Evolutionary conservation across 2,113 vertebrate species (phyloP).

Genomic region (Anguilla japonica): DNA sequence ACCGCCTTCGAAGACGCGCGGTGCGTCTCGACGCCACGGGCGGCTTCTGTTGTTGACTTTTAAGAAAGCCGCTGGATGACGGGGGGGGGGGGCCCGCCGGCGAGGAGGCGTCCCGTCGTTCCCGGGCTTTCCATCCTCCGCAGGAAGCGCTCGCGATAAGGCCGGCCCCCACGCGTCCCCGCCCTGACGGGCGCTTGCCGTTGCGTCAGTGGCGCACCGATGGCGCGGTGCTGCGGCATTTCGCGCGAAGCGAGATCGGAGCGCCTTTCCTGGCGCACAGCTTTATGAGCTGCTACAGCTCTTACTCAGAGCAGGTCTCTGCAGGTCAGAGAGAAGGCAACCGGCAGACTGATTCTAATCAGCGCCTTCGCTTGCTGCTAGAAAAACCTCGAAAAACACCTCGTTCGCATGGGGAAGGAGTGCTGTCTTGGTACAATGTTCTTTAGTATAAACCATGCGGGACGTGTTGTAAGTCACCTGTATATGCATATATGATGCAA

Average conservation of each 20-base stretch:
- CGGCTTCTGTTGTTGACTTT: neutral
- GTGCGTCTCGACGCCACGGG: neutral
- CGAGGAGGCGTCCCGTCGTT: neutral
- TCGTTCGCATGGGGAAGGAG: neutral
- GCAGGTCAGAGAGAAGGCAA: neutral
- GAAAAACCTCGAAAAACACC: neutral
- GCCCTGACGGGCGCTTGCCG: too few relatives aligned
- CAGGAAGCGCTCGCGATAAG: neutral
- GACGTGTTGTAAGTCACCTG: neutral
- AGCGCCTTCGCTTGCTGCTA: neutral
- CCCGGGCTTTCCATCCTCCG: neutral
- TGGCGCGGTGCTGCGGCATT: too few relatives aligned
- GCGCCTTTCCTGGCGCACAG: neutral
- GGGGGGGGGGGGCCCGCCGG: too few relatives aligned
- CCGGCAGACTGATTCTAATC: neutral
- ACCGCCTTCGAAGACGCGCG: neutral
- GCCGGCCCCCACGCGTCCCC: too few relatives aligned
- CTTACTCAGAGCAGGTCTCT: neutral
- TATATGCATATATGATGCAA: neutral
- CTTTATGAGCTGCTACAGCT: neutral
- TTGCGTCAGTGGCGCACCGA: neutral
- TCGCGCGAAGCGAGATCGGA: neutral
- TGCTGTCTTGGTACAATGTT: neutral
- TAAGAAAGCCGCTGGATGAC: neutral
- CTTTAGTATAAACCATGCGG: neutral